Evolutionary conservation across 2,888 invertebrate genomes (phyloP).

Genomic region (Nebria salina): DNA sequence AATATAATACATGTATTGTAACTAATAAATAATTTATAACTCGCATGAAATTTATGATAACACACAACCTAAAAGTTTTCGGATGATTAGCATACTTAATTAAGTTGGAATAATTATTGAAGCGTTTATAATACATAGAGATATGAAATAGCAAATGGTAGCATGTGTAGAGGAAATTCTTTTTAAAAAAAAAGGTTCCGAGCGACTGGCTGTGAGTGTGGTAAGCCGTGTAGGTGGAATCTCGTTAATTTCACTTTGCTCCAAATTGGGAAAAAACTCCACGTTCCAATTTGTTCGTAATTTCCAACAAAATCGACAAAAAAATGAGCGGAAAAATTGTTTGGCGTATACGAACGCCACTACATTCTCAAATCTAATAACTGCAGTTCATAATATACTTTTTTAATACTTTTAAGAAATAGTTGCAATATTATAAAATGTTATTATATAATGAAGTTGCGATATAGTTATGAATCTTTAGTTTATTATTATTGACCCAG

Average conservation of each 20-base stretch:
- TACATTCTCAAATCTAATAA: conserved; percentile 1
- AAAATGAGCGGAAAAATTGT: not conserved
- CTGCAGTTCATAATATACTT: not conserved
- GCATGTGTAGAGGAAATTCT: not conserved
- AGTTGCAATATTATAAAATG: not conserved
- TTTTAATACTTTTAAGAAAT: not conserved
- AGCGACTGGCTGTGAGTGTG: not conserved
- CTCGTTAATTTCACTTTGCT: not conserved
- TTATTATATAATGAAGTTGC: not conserved
- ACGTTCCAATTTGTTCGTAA: conserved; percentile 1
- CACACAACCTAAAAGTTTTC: too few relatives aligned
- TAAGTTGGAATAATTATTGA: too few relatives aligned
- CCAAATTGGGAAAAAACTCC: not conserved
- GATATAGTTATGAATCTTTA: not conserved
- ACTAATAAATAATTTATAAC: too few relatives aligned
- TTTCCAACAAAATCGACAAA: not conserved
- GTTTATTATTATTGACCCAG: not conserved
- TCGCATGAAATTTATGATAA: too few relatives aligned
- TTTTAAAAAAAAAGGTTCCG: not conserved
- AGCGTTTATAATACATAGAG: not conserved
- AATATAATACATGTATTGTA: too few relatives aligned
- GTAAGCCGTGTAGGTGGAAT: not conserved
- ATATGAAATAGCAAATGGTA: not conserved
- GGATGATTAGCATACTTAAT: too few relatives aligned
- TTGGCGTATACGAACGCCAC: not conserved